Percentiles rank a stretch among this genome's conserved stretches.
phyloP scores from a whole-genome alignment of 1,140 invertebrate species.

The Ridgeia piscesae region DNA sequence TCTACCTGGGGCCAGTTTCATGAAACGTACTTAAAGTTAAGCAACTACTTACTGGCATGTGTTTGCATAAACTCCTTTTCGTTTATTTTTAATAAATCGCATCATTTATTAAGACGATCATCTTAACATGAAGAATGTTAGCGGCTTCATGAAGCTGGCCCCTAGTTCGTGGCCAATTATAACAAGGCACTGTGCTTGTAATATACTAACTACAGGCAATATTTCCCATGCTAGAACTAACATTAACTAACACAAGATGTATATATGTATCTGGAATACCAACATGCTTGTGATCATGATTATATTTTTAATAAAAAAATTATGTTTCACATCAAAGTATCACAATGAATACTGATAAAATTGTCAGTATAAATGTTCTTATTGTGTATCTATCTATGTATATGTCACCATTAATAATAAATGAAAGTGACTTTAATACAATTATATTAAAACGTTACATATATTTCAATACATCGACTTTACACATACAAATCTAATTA shows the following conservation, averaged over 20 bases:
- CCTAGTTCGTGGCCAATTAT: background rate
- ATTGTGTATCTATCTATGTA: background rate
- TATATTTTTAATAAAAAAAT: background rate
- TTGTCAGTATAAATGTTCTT: background rate
- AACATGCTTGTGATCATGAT: background rate
- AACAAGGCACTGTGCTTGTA: background rate
- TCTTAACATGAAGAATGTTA: too few relatives aligned
- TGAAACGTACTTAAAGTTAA: too few relatives aligned
- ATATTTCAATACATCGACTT: background rate
- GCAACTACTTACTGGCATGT: too few relatives aligned
- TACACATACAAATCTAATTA: background rate
- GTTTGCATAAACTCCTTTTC: too few relatives aligned
- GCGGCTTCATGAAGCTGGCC: too few relatives aligned
- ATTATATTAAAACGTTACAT: background rate
- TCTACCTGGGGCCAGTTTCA: too few relatives aligned
- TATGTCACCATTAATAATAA: background rate
- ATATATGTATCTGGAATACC: background rate
- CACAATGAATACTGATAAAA: background rate
- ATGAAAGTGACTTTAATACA: background rate
- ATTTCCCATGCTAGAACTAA: background rate
- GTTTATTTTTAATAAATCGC: too few relatives aligned
- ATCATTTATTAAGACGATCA: too few relatives aligned
- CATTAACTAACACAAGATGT: background rate
- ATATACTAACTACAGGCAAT: background rate
- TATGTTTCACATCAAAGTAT: background rate